These are phyloP conservation scores for Macroteleia sp. DNA, from an alignment of 2,888 invertebrate species.

Conservation along the genomic window DNA sequence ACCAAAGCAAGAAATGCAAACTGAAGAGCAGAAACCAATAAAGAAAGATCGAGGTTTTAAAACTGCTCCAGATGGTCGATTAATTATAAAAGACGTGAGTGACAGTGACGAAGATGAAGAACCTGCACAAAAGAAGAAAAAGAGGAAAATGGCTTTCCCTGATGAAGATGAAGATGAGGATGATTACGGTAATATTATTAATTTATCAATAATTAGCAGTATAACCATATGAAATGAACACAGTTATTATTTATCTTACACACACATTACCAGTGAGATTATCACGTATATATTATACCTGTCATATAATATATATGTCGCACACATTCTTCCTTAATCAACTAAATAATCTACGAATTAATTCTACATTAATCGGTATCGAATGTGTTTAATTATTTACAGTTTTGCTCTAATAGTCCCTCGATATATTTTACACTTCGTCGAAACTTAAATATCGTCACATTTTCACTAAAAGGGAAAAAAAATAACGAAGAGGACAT, in stretches of 20 bases:
- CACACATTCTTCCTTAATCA: slow-evolving; percentile 48
- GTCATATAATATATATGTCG: slow-evolving; percentile 50
- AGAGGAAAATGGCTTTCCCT: no score
- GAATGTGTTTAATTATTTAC: slow-evolving; percentile 53
- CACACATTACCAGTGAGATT: slow-evolving; percentile 41
- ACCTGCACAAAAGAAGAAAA: no score
- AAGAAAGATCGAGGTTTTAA: no score
- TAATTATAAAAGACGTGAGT: no score
- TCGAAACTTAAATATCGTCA: slow-evolving; percentile 43
- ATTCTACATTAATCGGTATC: slow-evolving; percentile 38
- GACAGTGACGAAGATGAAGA: no score
- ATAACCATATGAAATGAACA: no score
- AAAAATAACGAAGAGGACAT: not conserved
- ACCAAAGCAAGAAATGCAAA: no score
- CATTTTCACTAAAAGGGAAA: slow-evolving; percentile 39
- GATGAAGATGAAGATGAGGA: no score
- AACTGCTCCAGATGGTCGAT: no score
- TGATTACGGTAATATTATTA: no score
- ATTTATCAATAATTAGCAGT: slow-evolving; percentile 19
- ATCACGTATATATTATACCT: slow-evolving; percentile 52
- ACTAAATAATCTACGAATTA: slow-evolving; percentile 33
- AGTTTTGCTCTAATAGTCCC: slow-evolving; percentile 33
- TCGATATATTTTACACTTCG: slow-evolving; percentile 56
- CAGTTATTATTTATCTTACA: slow-evolving; percentile 49
- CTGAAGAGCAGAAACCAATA: no score